Conservation (phyloP, 2,888 invertebrate species). For the Xylota segnis region DNA sequence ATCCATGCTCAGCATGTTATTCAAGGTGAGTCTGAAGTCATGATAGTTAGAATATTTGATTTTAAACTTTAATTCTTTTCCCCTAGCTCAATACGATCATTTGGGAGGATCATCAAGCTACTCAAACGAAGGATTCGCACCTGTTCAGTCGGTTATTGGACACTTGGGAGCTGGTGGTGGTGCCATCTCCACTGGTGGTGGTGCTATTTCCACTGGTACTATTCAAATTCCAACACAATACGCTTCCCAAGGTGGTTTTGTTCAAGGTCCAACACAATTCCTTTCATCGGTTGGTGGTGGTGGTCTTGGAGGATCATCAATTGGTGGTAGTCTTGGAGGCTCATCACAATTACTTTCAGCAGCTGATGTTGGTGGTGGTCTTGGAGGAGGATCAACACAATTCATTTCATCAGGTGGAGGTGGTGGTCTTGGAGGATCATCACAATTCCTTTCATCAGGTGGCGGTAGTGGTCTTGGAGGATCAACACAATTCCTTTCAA, state of each 20-base stretch:
- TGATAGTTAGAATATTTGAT: not conserved
- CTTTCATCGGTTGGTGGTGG: not conserved
- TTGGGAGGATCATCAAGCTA: constrained; percentile 81
- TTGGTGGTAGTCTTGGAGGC: too few relatives aligned
- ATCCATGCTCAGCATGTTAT: constrained; percentile 82
- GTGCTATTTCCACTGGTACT: too few relatives aligned
- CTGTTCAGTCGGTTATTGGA: constrained; percentile 81
- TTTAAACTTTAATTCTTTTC: not conserved
- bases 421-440: not conserved
- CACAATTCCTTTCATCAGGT: not conserved
- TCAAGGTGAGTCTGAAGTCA: constrained; percentile 79
- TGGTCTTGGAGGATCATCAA: not conserved
- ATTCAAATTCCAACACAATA: not conserved
- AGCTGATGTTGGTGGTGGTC: too few relatives aligned
- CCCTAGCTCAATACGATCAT: constrained; percentile 82
- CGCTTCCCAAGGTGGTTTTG: not conserved
- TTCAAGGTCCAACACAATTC: not conserved
- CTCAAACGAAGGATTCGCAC: constrained; percentile 81
- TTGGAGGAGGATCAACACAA: not conserved
- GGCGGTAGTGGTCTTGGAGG: not conserved
- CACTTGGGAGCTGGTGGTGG: constrained; percentile 78
- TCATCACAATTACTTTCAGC: too few relatives aligned
- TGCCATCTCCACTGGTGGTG: constrained; percentile 4
- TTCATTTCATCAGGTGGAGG: not conserved
- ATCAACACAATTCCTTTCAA: constrained; percentile 24